These are phyloP conservation scores for Scartelaos histophorus DNA, from an alignment of 2,113 vertebrate genomes.

Conservation along the genomic window DNA sequence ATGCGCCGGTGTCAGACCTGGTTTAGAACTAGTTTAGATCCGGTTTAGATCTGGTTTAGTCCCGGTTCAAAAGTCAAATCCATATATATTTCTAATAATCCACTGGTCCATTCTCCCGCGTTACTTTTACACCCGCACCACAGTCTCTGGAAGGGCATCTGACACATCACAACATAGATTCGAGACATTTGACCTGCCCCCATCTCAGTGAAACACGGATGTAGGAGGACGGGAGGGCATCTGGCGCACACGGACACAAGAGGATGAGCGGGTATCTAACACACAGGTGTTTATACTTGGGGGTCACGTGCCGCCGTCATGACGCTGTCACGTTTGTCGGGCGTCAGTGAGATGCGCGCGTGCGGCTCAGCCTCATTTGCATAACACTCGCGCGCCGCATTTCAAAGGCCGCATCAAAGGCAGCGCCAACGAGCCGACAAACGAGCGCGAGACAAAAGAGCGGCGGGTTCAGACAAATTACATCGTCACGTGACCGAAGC, in stretches of 20 bases:
- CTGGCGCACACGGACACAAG: too few species aligned
- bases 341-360: slow-evolving; percentile 1
- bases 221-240: too few species aligned
- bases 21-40: neutral
- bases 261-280: too few species aligned
- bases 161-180: too few species aligned
- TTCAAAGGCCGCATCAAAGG: neutral
- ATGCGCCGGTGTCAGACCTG: neutral
- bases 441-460: slow-evolving; percentile 3
- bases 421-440: neutral
- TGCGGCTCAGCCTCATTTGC: neutral
- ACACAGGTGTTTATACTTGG: neutral
- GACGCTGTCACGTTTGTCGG: neutral
- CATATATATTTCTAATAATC: too few species aligned
- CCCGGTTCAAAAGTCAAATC: too few species aligned
- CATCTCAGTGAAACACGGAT: too few species aligned
- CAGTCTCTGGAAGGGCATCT: too few species aligned
- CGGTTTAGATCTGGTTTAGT: neutral
- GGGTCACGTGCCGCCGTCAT: slow-evolving; percentile 1
- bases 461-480: neutral
- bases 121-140: too few species aligned
- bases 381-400: neutral
- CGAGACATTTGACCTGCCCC: too few species aligned
- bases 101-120: too few species aligned
- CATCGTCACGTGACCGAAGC: neutral